A percentile compares a stretch with the other conserved stretches of the same genome.
phyloP scores from a whole-genome alignment of 2,797 vertebrate genomes.

The Lithobates sylvaticus region DNA sequence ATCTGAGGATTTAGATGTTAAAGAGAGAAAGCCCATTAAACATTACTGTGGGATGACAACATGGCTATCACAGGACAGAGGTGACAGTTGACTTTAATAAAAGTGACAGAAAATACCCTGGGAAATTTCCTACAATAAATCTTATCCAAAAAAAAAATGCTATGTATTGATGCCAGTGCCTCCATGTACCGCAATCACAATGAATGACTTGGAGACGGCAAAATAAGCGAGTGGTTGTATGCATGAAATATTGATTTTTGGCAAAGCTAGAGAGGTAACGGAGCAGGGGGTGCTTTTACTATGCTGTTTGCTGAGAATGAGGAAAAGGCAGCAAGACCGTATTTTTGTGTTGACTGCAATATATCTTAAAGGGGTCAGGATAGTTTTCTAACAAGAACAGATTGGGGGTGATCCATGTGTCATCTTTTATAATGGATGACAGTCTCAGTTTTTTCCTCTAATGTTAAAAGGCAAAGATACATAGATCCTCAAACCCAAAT shows the following conservation, averaged over 20 bases:
- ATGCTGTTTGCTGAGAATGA: neutral
- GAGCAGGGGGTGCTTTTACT: neutral
- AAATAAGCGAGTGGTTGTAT: conserved; percentile 12
- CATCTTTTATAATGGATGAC: too few species aligned
- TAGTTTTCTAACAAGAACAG: neutral
- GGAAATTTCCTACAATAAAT: conserved; percentile 8
- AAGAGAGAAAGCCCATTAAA: too few species aligned
- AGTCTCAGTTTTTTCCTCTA: too few species aligned
- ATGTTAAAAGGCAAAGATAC: too few species aligned
- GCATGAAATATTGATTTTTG: conserved; percentile 41
- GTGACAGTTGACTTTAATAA: neutral
- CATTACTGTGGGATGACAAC: neutral
- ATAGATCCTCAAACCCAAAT: too few species aligned
- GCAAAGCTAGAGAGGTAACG: conserved; percentile 4
- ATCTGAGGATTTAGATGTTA: too few species aligned
- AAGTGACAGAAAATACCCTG: neutral
- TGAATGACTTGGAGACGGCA: neutral
- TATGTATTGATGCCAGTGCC: neutral
- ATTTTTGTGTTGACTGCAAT: neutral
- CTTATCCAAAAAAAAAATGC: neutral
- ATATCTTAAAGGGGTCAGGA: neutral
- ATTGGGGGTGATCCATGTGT: too few species aligned
- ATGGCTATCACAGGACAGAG: neutral
- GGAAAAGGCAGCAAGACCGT: neutral
- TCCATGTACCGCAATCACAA: neutral